Evolutionary conservation across 2,113 vertebrate genomes (phyloP).

Genomic region (Prinia subflava): DNA sequence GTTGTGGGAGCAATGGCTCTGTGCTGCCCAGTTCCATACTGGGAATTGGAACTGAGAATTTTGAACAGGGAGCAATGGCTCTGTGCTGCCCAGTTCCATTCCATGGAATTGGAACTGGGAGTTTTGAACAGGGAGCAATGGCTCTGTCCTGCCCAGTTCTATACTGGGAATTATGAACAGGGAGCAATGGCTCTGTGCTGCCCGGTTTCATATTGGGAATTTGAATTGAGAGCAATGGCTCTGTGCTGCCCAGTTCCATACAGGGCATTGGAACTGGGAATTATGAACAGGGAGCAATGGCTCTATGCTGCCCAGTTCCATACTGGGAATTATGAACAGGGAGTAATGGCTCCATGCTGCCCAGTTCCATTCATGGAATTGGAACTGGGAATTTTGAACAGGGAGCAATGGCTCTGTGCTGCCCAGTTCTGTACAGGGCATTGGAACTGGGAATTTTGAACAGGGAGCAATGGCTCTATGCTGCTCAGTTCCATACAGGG

Average conservation of each 20-base stretch:
- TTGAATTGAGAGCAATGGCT: background rate
- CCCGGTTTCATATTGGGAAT: background rate
- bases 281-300: background rate
- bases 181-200: background rate
- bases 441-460: too few relatives aligned
- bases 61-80: background rate
- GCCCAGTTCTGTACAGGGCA: background rate
- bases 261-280: background rate
- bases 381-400: background rate
- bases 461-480: background rate
- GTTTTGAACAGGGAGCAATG: too few relatives aligned
- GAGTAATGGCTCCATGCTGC: rapidly evolving
- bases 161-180: too few relatives aligned
- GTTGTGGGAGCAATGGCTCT: background rate
- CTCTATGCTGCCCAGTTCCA: background rate
- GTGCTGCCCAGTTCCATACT: background rate
- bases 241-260: background rate
- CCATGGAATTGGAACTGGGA: background rate
- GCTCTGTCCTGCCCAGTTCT: too few relatives aligned
- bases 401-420: background rate
- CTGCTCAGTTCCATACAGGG: background rate
- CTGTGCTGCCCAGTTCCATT: background rate
- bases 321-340: background rate
- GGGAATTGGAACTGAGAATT: background rate
- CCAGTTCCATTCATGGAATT: background rate